A percentile compares a stretch with the other conserved stretches of the same genome.
Conservation (phyloP, 1,140 invertebrate genomes). For the Penaeus indicus region DNA sequence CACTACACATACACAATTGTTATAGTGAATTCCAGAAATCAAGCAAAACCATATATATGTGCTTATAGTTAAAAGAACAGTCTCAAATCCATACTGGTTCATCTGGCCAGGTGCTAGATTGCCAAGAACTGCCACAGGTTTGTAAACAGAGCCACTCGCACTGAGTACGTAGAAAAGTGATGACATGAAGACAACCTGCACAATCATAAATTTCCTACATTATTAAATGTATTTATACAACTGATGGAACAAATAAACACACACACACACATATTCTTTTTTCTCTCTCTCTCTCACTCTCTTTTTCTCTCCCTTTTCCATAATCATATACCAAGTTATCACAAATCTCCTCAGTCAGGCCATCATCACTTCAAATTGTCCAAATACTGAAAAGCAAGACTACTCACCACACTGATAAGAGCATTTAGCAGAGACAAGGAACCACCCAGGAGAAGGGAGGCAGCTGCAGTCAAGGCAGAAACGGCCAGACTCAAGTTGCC, state of each 20-base stretch:
- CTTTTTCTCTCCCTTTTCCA: too few relatives aligned
- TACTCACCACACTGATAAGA: slow-evolving; percentile 87
- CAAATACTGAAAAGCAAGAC: not conserved
- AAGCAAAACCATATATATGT: too few relatives aligned
- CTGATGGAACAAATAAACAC: too few relatives aligned
- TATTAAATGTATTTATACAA: too few relatives aligned
- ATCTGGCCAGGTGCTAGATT: slow-evolving; percentile 80
- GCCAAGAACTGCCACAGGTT: slow-evolving; percentile 88
- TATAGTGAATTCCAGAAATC: not conserved
- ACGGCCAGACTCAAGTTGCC: slow-evolving; percentile 94
- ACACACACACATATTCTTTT: too few relatives aligned
- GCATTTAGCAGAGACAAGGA: slow-evolving; percentile 95
- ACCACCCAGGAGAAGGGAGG: slow-evolving; percentile 91
- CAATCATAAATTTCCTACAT: slow-evolving; percentile 62
- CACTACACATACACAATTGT: not conserved
- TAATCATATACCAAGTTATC: too few relatives aligned
- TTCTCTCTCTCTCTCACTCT: too few relatives aligned
- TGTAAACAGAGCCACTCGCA: slow-evolving; percentile 89
- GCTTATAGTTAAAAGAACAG: not conserved
- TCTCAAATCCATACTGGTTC: slow-evolving; percentile 70
- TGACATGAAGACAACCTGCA: slow-evolving; percentile 94
- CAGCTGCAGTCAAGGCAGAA: slow-evolving; percentile 84
- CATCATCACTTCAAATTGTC: too few relatives aligned
- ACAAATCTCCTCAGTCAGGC: too few relatives aligned
- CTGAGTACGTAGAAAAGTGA: slow-evolving; percentile 95